Percentiles rank a stretch among this genome's conserved stretches.
Conservation (phyloP, 2,888 invertebrate species). For the Hirudinaria manillensis region DNA sequence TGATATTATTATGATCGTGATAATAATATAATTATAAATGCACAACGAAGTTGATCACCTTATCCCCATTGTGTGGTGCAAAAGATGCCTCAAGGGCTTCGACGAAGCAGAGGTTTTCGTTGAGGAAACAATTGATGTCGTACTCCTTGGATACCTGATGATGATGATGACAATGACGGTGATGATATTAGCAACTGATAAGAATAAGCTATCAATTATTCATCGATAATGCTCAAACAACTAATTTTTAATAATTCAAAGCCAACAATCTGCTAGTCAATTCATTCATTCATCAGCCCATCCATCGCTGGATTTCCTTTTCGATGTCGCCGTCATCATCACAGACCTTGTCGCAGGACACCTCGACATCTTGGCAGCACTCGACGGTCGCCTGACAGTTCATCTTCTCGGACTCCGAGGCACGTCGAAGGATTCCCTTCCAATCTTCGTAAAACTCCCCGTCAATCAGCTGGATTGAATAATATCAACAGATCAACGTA, state of each 20-base stretch:
- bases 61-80: conserved; percentile 60
- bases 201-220: neutral
- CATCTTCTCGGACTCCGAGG: conserved; percentile 82
- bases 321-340: conserved; percentile 57
- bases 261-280: neutral
- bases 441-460: conserved; percentile 83
- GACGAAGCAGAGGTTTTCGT: conserved; percentile 75
- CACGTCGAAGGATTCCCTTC: conserved; percentile 74
- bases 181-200: neutral
- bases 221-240: too few species aligned
- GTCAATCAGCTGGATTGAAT: conserved; percentile 65
- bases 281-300: neutral
- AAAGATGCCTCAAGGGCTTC: conserved; percentile 56
- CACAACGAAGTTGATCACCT: conserved; percentile 3
- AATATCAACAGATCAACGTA: conserved; percentile 30
- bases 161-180: conserved; percentile 23
- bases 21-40: neutral
- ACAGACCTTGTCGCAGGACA: conserved; percentile 65
- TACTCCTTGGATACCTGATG: conserved; percentile 76
- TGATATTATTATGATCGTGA: neutral
- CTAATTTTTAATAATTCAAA: too few species aligned
- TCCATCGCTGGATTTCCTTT: conserved; percentile 49
- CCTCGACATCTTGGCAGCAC: conserved; percentile 81
- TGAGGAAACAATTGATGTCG: conserved; percentile 83
- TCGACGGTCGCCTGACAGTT: conserved; percentile 87